These are phyloP conservation scores for Zaprionus bogoriensis DNA, from an alignment of 2,888 invertebrate species.

Conservation along the genomic window DNA sequence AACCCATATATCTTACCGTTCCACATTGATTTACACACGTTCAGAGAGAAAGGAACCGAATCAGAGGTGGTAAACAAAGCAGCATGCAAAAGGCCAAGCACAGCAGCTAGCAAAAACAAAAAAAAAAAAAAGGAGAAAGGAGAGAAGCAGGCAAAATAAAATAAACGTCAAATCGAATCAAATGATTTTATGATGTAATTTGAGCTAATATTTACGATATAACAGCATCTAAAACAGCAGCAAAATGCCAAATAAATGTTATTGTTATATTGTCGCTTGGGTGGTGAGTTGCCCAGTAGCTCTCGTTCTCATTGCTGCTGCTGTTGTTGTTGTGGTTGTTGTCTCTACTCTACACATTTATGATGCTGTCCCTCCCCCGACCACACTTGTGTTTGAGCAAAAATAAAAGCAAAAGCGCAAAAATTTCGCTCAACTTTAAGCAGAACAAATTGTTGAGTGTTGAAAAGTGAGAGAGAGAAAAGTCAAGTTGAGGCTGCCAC, in stretches of 20 bases:
- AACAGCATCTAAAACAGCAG: conserved; percentile 81
- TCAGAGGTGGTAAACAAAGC: conserved; percentile 52
- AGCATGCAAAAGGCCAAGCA: conserved; percentile 26
- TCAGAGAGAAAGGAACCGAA: neutral
- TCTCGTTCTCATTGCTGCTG: neutral
- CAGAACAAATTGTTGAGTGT: conserved; percentile 71
- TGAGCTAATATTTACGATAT: conserved; percentile 83
- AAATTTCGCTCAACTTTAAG: conserved; percentile 55
- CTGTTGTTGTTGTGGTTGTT: conserved; percentile 30
- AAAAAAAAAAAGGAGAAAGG: conserved; percentile 9
- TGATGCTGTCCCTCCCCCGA: conserved; percentile 43
- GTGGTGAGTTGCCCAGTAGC: conserved; percentile 57
- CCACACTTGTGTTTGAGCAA: neutral
- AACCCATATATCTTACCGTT: neutral
- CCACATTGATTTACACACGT: conserved; percentile 30
- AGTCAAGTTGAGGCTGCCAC: conserved; percentile 48
- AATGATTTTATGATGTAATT: conserved; percentile 83
- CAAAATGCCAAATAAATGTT: conserved; percentile 81
- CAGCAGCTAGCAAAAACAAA: too few species aligned
- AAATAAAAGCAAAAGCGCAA: conserved; percentile 21
- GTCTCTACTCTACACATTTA: conserved; percentile 53
- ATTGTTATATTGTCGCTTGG: conserved; percentile 81
- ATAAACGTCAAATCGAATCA: conserved; percentile 83
- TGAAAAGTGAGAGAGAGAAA: conserved; percentile 53
- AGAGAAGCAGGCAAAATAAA: conserved; percentile 58